These are phyloP conservation scores for Apostichopus japonicus DNA, from an alignment of 35 echinoderm and acorn worm genomes.

Conservation along the genomic window DNA sequence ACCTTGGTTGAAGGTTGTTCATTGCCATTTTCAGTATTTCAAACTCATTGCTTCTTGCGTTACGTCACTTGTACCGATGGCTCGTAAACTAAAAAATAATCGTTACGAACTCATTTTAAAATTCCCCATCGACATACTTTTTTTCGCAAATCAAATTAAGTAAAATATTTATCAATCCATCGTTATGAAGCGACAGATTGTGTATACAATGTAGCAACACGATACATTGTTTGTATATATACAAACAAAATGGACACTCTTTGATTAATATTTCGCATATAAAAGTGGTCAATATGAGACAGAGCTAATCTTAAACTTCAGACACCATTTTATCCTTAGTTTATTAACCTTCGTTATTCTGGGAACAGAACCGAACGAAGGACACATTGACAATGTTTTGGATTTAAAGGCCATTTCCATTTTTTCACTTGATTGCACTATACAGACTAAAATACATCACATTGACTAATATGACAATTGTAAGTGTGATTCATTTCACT, in stretches of 20 bases:
- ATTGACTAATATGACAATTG: too few relatives aligned
- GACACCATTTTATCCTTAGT: too few relatives aligned
- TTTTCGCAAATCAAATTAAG: neutral
- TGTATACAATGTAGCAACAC: neutral
- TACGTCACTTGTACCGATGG: neutral
- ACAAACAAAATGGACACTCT: neutral
- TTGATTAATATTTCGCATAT: neutral
- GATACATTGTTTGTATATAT: neutral
- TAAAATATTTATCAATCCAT: neutral
- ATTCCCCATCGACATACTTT: neutral
- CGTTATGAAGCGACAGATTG: neutral
- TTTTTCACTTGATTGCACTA: too few relatives aligned
- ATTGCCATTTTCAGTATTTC: neutral
- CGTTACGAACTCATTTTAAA: neutral
- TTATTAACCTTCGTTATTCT: too few relatives aligned
- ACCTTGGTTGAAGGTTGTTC: neutral
- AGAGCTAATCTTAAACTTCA: neutral
- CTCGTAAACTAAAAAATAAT: neutral
- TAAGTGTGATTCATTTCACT: too few relatives aligned
- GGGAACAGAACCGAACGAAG: too few relatives aligned
- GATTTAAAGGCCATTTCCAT: too few relatives aligned
- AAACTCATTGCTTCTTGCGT: neutral
- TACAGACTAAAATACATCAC: too few relatives aligned
- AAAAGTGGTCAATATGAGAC: neutral
- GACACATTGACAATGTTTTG: too few relatives aligned